phyloP scores from a whole-genome alignment of 2,797 vertebrate species.

The Alcedo atthis region DNA sequence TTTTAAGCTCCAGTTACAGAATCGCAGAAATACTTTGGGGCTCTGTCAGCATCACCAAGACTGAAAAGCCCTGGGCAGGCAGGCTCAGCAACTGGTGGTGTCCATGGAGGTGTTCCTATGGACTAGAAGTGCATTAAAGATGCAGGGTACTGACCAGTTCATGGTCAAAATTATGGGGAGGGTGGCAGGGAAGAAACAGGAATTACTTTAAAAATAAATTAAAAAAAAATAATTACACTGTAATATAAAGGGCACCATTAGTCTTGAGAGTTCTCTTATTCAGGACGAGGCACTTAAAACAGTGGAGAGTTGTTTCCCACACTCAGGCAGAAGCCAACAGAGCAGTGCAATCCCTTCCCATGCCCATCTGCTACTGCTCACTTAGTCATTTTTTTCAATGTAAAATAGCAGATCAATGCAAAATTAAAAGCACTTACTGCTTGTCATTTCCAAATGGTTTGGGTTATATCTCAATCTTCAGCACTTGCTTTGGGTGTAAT shows the following conservation, averaged over 20 bases:
- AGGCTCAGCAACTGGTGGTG: background rate
- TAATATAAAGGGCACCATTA: background rate
- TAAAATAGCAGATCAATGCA: background rate
- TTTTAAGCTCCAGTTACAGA: background rate
- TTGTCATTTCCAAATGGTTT: constrained; percentile 5
- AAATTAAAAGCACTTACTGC: background rate
- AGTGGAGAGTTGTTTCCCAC: background rate
- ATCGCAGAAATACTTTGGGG: background rate
- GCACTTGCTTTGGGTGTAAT: background rate
- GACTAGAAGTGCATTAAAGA: background rate
- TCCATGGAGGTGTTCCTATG: background rate
- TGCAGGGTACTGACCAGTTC: background rate
- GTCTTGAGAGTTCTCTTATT: background rate
- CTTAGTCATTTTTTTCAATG: background rate
- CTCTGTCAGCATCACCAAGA: background rate
- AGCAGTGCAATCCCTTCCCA: background rate
- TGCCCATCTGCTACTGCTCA: background rate
- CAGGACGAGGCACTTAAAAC: background rate
- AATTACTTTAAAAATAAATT: background rate
- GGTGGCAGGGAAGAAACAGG: background rate
- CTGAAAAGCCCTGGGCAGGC: background rate
- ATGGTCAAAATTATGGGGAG: background rate
- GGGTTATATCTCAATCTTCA: constrained; percentile 29
- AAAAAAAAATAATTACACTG: too few relatives aligned
- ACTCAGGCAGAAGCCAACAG: background rate